Conservation (phyloP, 2,113 vertebrate species). For the Ciconia maguari region DNA sequence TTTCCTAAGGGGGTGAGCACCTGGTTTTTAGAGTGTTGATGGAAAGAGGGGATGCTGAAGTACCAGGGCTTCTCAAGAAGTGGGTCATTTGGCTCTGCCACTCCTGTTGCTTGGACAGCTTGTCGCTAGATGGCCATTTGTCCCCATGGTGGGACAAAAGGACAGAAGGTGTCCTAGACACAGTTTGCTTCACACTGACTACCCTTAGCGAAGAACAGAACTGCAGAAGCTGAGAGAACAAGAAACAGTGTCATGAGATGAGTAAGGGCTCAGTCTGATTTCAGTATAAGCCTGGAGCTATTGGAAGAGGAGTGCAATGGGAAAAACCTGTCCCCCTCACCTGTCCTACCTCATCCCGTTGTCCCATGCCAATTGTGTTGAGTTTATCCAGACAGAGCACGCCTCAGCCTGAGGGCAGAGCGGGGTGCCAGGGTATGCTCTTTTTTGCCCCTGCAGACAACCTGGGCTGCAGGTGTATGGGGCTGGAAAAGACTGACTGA, state of each 20-base stretch:
- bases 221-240: not conserved
- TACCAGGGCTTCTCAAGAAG: not conserved
- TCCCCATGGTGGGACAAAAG: not conserved
- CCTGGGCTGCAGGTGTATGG: not conserved
- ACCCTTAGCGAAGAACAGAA: not conserved
- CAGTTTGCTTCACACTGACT: not conserved
- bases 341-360: not conserved
- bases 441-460: not conserved
- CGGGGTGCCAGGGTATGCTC: not conserved
- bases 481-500: not conserved
- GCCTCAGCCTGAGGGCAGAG: not conserved
- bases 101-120: not conserved
- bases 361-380: not conserved
- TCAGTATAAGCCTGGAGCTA: not conserved
- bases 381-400: not conserved
- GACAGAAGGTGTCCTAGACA: not conserved
- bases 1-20: not conserved
- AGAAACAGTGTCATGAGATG: not conserved
- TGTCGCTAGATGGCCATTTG: not conserved
- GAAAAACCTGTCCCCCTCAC: not conserved
- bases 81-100: not conserved
- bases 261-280: not conserved
- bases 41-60: not conserved
- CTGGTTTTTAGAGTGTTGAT: not conserved
- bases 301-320: not conserved